Evolutionary conservation across 2,888 invertebrate species (phyloP), one percentile per base, ranked within the genome.

Genomic region (Stratiomys singularior): DNA sequence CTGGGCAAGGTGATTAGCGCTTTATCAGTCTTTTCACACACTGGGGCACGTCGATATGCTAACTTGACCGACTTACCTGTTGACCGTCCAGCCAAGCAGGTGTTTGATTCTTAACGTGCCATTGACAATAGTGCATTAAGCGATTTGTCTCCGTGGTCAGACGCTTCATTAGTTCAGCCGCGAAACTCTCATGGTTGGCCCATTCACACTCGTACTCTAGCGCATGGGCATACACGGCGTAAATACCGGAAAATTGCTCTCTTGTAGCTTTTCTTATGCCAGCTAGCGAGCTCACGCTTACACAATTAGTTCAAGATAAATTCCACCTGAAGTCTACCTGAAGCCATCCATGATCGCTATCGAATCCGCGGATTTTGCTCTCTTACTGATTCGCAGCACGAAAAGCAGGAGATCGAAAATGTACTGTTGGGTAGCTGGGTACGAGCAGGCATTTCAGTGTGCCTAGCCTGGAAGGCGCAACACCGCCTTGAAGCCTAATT

Each of bases 21-120:
- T n/a, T n/a, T n/a, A n/a, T n/a, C n/a, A n/a, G n/a, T n/a, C 5
- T 37, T 37, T 37, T 37, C 37, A 37, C 5, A 37, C 37, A 37
- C 37, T 3, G 9, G 11, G 66, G 18, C 18, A 21, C 13, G 11
- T 30, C 66, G 37, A 9, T 18, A 15, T 4, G 66, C 66, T 37
- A 66, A 66, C 66, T 66, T 66, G 66, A 66, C 66, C 66, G 66
- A 66, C 66, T 66, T 66, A 66, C 66, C 66, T 37, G 66, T 15
- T 66, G 37, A 66, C 66, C 66, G 37, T 21, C n/a, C 66, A 13
- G 1, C 4, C 11, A 4, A n/a, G 4, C 66, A 66, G 66, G 66
- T 66, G 66, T 37, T 66, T 66, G 30, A 66, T 66, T 66, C 27
- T 66, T 15, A 66, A 18, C 66, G 66, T 66, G 30, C 66, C 66